phyloP scores from a whole-genome alignment of 2,888 invertebrate genomes.

The Netelia fuscicornis region DNA sequence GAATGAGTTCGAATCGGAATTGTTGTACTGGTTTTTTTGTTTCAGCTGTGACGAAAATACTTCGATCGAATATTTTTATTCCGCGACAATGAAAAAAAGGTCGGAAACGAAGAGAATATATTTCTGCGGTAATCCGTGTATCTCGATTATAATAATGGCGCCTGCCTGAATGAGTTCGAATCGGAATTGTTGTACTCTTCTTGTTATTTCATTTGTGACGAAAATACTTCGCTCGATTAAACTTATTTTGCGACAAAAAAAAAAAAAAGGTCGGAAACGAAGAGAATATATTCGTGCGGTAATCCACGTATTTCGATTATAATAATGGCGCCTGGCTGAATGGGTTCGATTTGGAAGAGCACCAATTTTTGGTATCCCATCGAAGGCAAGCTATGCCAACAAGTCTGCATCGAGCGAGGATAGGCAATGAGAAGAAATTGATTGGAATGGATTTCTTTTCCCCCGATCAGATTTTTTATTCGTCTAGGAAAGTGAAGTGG shows the following conservation, averaged over 20 bases:
- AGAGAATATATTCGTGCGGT: neutral
- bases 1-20: neutral
- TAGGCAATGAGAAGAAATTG: neutral
- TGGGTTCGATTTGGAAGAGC: neutral
- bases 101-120: neutral
- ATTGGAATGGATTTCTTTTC: neutral
- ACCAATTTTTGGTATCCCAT: neutral
- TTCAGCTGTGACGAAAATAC: neutral
- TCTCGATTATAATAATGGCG: neutral
- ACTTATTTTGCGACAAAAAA: neutral
- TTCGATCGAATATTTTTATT: neutral
- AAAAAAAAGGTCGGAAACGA: neutral
- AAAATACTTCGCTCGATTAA: conserved; percentile 16
- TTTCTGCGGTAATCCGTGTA: neutral
- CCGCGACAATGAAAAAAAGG: neutral
- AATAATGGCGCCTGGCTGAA: neutral
- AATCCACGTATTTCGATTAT: neutral
- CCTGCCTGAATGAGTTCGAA: neutral
- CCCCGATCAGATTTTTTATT: too few relatives aligned
- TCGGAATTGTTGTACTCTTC: neutral
- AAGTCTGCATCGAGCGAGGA: neutral
- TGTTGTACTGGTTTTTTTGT: neutral
- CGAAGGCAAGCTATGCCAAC: neutral
- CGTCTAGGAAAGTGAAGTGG: too few relatives aligned
- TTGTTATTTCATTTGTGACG: neutral